phyloP scores from a whole-genome alignment of 2,113 vertebrate species.

The Ammodytes dubius region DNA sequence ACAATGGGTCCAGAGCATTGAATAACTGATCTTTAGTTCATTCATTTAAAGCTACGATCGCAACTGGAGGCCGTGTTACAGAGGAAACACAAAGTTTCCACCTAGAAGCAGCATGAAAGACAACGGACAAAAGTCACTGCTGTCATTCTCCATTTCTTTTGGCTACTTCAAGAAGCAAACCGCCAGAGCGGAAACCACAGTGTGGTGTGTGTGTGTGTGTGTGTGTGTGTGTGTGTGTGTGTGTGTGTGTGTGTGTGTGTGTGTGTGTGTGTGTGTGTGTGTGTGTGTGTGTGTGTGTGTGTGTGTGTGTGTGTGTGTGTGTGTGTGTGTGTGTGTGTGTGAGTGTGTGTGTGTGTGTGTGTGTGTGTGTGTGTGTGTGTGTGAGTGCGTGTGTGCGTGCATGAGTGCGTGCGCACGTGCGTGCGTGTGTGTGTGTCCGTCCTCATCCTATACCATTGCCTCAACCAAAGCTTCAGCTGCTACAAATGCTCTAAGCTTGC shows the following conservation, averaged over 20 bases:
- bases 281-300: neutral
- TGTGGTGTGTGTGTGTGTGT: neutral
- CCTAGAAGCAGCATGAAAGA: neutral
- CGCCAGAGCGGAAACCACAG: conserved; percentile 84
- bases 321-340: conserved; percentile 11
- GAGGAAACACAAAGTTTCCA: conserved; percentile 24
- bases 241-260: conserved; percentile 21
- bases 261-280: neutral
- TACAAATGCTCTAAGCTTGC: conserved; percentile 16
- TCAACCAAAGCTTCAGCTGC: conserved; percentile 29
- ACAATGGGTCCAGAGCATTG: neutral
- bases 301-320: neutral
- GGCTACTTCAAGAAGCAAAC: conserved; percentile 87
- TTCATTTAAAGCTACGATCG: neutral
- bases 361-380: neutral
- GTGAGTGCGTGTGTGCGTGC: neutral
- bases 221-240: neutral
- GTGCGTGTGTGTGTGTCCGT: neutral
- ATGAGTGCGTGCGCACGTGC: neutral
- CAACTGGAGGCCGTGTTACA: neutral
- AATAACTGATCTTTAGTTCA: neutral
- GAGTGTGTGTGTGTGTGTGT: neutral
- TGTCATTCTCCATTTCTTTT: conserved; percentile 62
- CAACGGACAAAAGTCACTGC: conserved; percentile 29
- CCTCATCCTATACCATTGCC: conserved; percentile 49